Evolutionary conservation across 2,797 vertebrate genomes (phyloP).

Genomic region (Hapalemur alaotrensis): DNA sequence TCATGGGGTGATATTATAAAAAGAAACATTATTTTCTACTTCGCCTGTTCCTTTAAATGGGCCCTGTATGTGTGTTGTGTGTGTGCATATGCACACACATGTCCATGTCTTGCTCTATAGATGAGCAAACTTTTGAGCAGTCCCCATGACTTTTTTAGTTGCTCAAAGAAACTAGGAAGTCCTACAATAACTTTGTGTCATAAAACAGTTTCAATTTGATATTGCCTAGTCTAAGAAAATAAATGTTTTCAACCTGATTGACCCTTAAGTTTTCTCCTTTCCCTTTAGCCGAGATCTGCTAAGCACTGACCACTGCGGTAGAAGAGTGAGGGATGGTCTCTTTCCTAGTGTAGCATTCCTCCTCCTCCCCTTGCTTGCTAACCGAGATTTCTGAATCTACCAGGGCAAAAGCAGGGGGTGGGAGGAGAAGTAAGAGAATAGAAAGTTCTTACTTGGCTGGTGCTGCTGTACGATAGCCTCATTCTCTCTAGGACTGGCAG

Average conservation of each 20-base stretch:
- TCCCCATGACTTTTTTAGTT: neutral
- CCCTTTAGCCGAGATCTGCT: neutral
- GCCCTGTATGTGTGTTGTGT: no score
- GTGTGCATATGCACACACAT: rapidly evolving
- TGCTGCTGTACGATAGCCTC: neutral
- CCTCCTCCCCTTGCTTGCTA: neutral
- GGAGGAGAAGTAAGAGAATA: neutral
- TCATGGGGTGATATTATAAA: neutral
- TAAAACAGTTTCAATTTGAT: neutral
- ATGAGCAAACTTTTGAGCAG: neutral
- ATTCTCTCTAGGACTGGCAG: neutral
- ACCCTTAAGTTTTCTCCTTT: neutral
- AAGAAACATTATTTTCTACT: neutral
- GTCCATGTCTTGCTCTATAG: neutral
- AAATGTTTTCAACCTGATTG: neutral
- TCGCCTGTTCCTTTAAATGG: neutral
- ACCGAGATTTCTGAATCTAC: neutral
- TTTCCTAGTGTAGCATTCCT: neutral
- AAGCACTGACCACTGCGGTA: neutral
- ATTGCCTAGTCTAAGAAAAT: neutral
- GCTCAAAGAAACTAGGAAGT: neutral
- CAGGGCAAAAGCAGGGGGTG: neutral
- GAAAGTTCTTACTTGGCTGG: neutral
- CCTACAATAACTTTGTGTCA: neutral
- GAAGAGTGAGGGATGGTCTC: neutral